phyloP scores from a whole-genome alignment of 2,113 vertebrate genomes.

The Ptilonorhynchus violaceus region DNA sequence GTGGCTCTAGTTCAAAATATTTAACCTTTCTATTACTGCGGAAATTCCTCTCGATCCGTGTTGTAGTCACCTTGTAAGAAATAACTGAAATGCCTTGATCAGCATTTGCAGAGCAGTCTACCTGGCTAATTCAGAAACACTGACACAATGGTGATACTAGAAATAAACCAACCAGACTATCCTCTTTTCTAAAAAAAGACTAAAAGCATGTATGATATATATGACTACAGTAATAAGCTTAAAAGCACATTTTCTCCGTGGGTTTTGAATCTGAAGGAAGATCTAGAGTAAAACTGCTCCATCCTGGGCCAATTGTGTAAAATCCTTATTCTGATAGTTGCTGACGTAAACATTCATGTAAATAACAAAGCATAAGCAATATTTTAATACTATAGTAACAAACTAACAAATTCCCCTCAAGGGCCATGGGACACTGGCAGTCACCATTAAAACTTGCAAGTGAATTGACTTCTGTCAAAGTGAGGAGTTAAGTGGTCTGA shows the following conservation, averaged over 20 bases:
- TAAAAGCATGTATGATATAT: neutral
- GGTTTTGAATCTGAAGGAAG: neutral
- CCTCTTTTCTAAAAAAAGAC: neutral
- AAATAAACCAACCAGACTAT: neutral
- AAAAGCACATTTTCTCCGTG: neutral
- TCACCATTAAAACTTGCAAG: neutral
- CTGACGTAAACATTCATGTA: neutral
- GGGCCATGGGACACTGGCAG: no score
- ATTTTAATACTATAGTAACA: neutral
- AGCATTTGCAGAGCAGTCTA: slow-evolving; percentile 14
- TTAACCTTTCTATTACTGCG: slow-evolving; percentile 58
- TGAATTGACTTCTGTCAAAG: neutral
- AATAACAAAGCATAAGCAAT: neutral
- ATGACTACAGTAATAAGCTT: neutral
- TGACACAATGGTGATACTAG: neutral
- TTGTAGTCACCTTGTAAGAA: slow-evolving; percentile 44
- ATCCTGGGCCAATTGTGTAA: neutral
- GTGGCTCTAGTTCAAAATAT: slow-evolving; percentile 11
- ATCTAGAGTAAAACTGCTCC: neutral
- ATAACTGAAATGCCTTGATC: slow-evolving; percentile 26
- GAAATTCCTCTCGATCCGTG: slow-evolving; percentile 30
- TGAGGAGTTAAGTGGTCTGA: neutral
- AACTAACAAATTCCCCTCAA: neutral
- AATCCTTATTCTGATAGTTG: neutral
- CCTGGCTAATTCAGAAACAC: slow-evolving; percentile 2